phyloP scores from a whole-genome alignment of 2,113 vertebrate species.

The Dunckerocampus dactyliophorus region DNA sequence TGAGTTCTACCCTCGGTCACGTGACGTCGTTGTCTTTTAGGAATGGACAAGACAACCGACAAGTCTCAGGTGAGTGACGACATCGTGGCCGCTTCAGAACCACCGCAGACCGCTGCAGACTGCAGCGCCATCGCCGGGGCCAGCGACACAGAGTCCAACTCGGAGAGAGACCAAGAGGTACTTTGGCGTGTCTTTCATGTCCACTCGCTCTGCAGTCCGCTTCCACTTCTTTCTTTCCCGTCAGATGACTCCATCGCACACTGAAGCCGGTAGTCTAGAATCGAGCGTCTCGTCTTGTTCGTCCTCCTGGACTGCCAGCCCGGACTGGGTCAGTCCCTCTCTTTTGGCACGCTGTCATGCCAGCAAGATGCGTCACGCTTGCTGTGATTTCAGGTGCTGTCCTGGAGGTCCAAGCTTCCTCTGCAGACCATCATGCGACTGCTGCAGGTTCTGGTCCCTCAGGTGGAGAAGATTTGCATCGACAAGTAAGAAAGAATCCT shows the following conservation, averaged over 20 bases:
- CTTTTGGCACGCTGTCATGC: background rate
- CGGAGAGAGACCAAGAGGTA: conserved; percentile 65
- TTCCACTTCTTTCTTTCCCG: background rate
- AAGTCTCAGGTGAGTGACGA: conserved; percentile 89
- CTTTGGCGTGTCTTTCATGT: background rate
- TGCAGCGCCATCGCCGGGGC: conserved; percentile 21
- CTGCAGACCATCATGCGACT: conserved; percentile 97
- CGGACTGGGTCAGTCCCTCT: conserved; percentile 84
- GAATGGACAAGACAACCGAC: conserved; percentile 91
- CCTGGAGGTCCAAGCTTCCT: conserved; percentile 92
- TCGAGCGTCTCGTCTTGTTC: conserved; percentile 75
- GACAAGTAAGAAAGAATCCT: conserved; percentile 82
- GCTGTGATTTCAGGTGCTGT: conserved; percentile 73
- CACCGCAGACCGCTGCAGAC: conserved; percentile 47
- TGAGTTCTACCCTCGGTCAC: background rate
- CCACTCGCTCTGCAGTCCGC: background rate
- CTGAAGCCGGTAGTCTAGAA: conserved; percentile 67
- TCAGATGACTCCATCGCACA: background rate
- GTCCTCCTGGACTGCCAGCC: conserved; percentile 78
- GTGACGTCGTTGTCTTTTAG: conserved; percentile 52
- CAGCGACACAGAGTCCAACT: conserved; percentile 72
- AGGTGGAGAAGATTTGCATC: conserved; percentile 99
- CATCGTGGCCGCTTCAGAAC: conserved; percentile 70
- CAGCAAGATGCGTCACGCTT: background rate
- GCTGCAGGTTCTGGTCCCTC: conserved; percentile 93